These are phyloP conservation scores for Thelaira solivaga DNA, from an alignment of 2,888 invertebrate species.

Conservation along the genomic window DNA sequence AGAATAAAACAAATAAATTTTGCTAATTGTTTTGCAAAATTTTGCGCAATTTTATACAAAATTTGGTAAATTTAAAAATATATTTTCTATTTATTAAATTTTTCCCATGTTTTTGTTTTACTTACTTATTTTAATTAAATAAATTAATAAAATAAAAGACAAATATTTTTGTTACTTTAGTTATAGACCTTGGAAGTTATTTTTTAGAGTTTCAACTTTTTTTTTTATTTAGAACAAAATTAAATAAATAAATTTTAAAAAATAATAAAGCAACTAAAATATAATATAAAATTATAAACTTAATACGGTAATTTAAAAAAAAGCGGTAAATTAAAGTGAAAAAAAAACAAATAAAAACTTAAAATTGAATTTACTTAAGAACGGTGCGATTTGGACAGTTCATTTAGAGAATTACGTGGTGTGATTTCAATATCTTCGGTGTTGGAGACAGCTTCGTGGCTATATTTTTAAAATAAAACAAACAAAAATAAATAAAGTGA, in stretches of 20 bases:
- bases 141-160: no score
- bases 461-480: slow-evolving; percentile 66
- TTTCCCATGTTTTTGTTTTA: no score
- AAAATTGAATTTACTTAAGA: slow-evolving; percentile 17
- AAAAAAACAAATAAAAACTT: slow-evolving; percentile 7
- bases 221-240: no score
- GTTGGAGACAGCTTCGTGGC: slow-evolving; percentile 66
- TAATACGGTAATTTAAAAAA: slow-evolving; percentile 9
- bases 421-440: slow-evolving; percentile 71
- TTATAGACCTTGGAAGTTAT: no score
- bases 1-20: no score
- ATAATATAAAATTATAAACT: background rate
- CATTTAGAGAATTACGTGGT: slow-evolving; percentile 31
- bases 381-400: slow-evolving; percentile 46
- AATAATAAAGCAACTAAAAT: background rate
- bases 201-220: no score
- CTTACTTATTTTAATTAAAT: no score
- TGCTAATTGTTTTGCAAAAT: no score
- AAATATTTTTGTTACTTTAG: no score
- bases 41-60: no score
- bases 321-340: background rate
- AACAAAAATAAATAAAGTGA: slow-evolving; percentile 26
- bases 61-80: no score
- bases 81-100: no score
- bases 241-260: slow-evolving; percentile 12